Conservation (phyloP, 2,888 invertebrate species). For the Eilema griseolum region DNA sequence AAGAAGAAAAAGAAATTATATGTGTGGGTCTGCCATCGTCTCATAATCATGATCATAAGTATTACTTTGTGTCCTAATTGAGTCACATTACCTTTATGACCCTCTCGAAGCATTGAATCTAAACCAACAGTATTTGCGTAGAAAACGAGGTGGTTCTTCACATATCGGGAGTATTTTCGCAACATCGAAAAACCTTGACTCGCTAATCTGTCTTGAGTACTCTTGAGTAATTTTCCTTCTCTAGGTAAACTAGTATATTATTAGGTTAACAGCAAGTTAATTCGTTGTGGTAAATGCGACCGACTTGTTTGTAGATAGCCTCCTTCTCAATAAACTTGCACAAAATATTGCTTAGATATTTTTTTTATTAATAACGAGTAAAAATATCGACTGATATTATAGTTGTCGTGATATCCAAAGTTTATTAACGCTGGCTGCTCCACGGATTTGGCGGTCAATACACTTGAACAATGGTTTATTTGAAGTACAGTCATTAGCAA, state of each 20-base stretch:
- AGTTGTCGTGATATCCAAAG: conserved; percentile 45
- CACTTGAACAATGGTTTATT: conserved; percentile 48
- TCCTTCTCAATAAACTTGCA: not conserved
- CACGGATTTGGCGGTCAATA: conserved; percentile 56
- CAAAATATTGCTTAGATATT: not conserved
- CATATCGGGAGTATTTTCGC: not conserved
- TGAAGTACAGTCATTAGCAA: conserved; percentile 14
- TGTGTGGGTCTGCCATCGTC: no score
- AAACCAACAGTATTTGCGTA: not conserved
- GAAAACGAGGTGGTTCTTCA: not conserved
- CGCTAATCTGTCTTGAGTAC: not conserved
- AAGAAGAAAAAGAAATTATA: no score
- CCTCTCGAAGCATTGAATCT: no score
- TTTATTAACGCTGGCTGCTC: conserved; percentile 61
- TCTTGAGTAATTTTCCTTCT: not conserved
- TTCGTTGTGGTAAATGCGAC: not conserved
- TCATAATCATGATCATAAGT: not conserved
- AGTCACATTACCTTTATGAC: no score
- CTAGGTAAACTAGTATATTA: not conserved
- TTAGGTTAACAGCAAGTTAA: not conserved
- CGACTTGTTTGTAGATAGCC: not conserved
- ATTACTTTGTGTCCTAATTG: not conserved
- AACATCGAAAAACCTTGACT: not conserved
- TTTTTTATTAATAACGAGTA: conserved; percentile 26
- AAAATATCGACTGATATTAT: conserved; percentile 31